Conservation (phyloP, 2,888 invertebrate species). For the Drosophila colorata region DNA sequence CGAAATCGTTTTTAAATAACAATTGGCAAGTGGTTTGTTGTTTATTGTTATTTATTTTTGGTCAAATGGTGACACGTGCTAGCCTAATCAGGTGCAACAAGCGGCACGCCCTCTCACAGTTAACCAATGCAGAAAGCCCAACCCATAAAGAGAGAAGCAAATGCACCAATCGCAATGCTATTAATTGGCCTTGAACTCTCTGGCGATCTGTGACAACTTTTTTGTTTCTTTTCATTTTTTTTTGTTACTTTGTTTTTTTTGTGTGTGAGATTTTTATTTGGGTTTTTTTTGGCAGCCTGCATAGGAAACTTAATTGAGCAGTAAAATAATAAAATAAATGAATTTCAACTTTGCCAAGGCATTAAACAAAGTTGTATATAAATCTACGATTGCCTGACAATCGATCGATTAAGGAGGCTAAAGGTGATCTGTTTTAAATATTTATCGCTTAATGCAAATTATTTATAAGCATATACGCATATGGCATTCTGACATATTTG, state of each 20-base stretch:
- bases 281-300: conserved; percentile 55
- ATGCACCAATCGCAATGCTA: conserved; percentile 59
- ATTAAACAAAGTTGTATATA: conserved; percentile 29
- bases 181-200: conserved; percentile 69
- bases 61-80: conserved; percentile 35
- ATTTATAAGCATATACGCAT: background rate
- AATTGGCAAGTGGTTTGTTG: conserved; percentile 18
- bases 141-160: conserved; percentile 21
- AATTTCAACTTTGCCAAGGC: conserved; percentile 35
- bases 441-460: conserved; percentile 12
- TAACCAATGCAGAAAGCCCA: conserved; percentile 37
- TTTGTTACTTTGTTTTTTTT: conserved; percentile 5
- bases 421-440: conserved; percentile 25
- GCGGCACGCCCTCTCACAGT: conserved; percentile 29
- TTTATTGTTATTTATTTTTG: background rate
- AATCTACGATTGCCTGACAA: conserved; percentile 37
- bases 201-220: conserved; percentile 17
- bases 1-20: background rate
- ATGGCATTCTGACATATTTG: conserved; percentile 17
- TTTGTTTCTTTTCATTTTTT: conserved; percentile 25
- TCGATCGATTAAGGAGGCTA: conserved; percentile 58
- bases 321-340: conserved; percentile 45
- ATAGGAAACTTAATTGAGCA: conserved; percentile 62
- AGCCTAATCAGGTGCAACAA: conserved; percentile 15
- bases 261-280: conserved; percentile 9